Conservation (phyloP, 2,113 vertebrate genomes). For the Plectropomus leopardus region DNA sequence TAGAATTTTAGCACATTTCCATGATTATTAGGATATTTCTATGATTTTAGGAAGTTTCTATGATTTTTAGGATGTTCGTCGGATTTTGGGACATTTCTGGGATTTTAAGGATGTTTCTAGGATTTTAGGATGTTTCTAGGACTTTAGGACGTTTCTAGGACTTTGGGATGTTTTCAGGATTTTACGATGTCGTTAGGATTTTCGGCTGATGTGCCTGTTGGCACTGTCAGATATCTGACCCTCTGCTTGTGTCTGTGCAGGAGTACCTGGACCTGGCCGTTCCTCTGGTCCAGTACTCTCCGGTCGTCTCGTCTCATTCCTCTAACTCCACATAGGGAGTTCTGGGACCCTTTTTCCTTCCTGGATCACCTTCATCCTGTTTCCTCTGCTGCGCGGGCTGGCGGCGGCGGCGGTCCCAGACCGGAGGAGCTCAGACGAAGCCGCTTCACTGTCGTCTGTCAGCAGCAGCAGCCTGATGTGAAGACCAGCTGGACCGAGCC, state of each 20-base stretch:
- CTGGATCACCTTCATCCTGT: conserved; percentile 72
- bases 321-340: conserved; percentile 77
- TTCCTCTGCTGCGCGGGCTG: conserved; percentile 31
- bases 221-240: background rate
- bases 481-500: conserved; percentile 62
- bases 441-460: conserved; percentile 18
- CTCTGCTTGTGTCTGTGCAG: conserved; percentile 71
- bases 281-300: conserved; percentile 89
- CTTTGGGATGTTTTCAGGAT: too few relatives aligned
- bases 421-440: conserved; percentile 3
- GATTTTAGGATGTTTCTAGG: too few relatives aligned
- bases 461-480: conserved; percentile 51
- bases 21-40: too few relatives aligned
- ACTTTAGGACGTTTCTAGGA: too few relatives aligned
- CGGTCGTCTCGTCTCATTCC: conserved; percentile 86
- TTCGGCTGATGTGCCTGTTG: too few relatives aligned
- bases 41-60: too few relatives aligned
- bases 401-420: conserved; percentile 12
- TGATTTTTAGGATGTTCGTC: too few relatives aligned
- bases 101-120: too few relatives aligned
- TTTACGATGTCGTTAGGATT: too few relatives aligned
- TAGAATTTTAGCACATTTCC: too few relatives aligned
- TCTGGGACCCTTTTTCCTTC: conserved; percentile 74
- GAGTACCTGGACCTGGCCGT: conserved; percentile 93
- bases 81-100: too few relatives aligned